Base-by-base conservation (phyloP, 2,797 vertebrate genomes). In the Hippocampus kuda region DNA sequence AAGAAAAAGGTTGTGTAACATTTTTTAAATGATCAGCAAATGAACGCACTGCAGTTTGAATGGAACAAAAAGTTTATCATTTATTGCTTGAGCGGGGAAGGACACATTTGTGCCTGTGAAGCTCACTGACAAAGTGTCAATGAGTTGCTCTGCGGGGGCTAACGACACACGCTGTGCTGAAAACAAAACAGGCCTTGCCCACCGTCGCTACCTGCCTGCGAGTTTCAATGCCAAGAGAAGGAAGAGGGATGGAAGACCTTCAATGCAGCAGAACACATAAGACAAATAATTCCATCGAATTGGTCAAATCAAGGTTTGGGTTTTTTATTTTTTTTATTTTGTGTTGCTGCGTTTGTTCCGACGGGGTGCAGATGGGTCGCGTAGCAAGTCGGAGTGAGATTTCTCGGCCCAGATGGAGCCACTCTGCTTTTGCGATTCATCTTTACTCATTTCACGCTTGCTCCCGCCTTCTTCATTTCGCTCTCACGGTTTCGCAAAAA, bases 331-430 rank as follows among this genome's bases (percentile, higher is more conserved):
- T 22, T 20, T 27, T n/a, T 3, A 16, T 60, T 34, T 34, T 30
- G 5, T 87, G 85, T 87, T 89, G 34, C 34, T 38, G 7, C 8
- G 34, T 38, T 38, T 38, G 34, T 38, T 90, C 89, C 87, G 85
- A 84, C 78, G 70, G 85, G 86, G 84, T 88, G 81, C 90, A 89
- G 88, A 90, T 90, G 89, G 89, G 89, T 89, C 83, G 85, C 81
- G 81, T 84, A 87, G 82, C 87, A 88, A 80, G 84, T 88, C 81
- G 88, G 83, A 89, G 88, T 83, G 85, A 80, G 86, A 88, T 88
- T 88, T 89, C 86, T 87, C 81, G 69, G 86, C 75, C 86, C 90
- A 91, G 89, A 91, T 91, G 90, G 89, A 77, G 78, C 83, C 65
- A 80, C 87, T 81, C 74, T 81, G 77, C 81, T 86, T 87, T 85